Conservation (phyloP, 2,113 vertebrate species). For the Pogona vitticeps region DNA sequence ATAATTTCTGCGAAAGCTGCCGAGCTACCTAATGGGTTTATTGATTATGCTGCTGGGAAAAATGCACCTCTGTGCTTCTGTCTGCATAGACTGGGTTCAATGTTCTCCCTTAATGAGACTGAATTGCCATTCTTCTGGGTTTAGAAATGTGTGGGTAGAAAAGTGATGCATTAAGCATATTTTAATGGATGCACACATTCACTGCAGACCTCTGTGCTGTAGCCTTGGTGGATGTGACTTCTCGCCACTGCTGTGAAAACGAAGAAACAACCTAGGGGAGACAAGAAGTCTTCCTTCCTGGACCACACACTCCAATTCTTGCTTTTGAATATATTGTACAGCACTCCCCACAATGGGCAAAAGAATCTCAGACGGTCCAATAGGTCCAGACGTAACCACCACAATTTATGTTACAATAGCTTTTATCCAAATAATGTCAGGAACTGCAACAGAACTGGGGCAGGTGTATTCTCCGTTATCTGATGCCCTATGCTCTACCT, state of each 20-base stretch:
- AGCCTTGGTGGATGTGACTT: background rate
- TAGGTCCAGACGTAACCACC: too few relatives aligned
- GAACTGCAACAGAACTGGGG: too few relatives aligned
- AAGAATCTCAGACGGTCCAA: too few relatives aligned
- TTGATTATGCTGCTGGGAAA: background rate
- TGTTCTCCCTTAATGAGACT: constrained; percentile 21
- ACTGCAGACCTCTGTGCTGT: background rate
- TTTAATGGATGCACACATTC: constrained; percentile 21
- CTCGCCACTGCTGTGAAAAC: background rate
- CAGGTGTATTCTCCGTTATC: too few relatives aligned
- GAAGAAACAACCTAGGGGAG: too few relatives aligned
- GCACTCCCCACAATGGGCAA: too few relatives aligned
- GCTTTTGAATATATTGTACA: too few relatives aligned
- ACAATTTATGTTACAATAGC: too few relatives aligned
- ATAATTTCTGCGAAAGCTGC: constrained; percentile 21
- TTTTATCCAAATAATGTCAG: too few relatives aligned
- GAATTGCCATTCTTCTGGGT: fast-evolving
- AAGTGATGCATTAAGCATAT: background rate
- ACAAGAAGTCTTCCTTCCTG: too few relatives aligned
- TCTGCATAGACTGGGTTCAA: constrained; percentile 13
- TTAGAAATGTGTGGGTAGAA: background rate
- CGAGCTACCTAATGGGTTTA: constrained; percentile 27
- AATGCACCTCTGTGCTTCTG: background rate
- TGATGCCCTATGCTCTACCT: too few relatives aligned
- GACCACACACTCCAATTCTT: too few relatives aligned